These are phyloP conservation scores for Sebastes matsubarae DNA, from an alignment of 2,797 vertebrate species.

Conservation along the genomic window DNA sequence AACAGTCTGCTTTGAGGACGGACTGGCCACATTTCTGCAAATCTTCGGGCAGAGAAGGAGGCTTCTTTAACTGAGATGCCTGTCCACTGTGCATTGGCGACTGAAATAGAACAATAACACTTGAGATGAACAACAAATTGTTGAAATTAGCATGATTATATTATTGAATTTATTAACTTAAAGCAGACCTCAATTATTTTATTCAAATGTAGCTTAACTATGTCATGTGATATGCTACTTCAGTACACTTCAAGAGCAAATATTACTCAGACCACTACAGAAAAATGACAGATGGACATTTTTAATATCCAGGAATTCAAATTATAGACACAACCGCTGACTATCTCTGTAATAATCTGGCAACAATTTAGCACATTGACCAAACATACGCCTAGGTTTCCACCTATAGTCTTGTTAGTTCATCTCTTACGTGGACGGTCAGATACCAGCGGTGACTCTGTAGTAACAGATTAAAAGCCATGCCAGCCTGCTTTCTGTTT, in stretches of 20 bases:
- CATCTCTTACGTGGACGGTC: constrained; percentile 19
- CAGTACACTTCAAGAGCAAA: background rate
- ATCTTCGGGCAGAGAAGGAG: no score
- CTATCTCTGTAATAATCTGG: background rate
- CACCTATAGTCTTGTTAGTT: background rate
- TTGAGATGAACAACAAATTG: background rate
- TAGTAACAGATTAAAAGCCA: constrained; percentile 43
- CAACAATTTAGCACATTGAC: background rate
- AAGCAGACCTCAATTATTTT: background rate
- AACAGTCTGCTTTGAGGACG: background rate
- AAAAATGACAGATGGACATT: background rate
- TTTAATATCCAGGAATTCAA: background rate
- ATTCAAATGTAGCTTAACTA: background rate
- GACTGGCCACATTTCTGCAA: no score
- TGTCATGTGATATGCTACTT: background rate
- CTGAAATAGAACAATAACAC: background rate
- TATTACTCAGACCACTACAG: background rate
- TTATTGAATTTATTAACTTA: background rate
- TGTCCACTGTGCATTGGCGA: background rate
- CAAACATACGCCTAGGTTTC: background rate
- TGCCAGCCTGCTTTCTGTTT: constrained; percentile 54
- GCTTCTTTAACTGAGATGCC: background rate
- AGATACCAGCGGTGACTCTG: constrained; percentile 34
- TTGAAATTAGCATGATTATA: background rate
- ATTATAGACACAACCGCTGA: background rate